Base-by-base conservation (phyloP, 2,113 vertebrate genomes). In the Oenanthe oenanthe region DNA sequence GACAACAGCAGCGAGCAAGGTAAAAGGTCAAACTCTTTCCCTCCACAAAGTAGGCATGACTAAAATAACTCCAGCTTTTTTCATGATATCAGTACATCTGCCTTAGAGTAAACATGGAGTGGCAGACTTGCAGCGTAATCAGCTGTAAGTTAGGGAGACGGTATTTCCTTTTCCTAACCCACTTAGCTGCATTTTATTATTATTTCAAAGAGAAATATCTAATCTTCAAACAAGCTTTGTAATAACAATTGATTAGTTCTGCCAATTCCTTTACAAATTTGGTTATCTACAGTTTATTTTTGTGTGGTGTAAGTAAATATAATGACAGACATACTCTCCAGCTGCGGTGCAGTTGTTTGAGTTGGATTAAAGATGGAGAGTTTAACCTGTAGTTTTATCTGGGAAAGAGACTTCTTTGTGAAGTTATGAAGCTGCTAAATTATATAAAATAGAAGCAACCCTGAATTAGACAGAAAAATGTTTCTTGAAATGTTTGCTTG, bases 1-100 rank as follows among this genome's bases (percentile, higher is more conserved):
- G 99, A 99, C 98, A 99, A 99, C 99, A 99, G 99, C 99, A 99
- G 99, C 36, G 99, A 99, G 97, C 99, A 99, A 99, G 99, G 99
- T 99, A 98, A 99, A 99, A 97, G 96, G 97, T 97, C 96, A 96
- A 97, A 96, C 95, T 92, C 97, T 97, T 96, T 97, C 95, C 96
- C 95, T 93, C 95, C 50, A 77, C 94, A 95, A 96, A 98, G 97
- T 94, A 95, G 95, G 96, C 97, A 93, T 97, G 96, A 97, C 96
- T 96, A 95, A 97, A 97, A 97, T 97, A 96, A 97, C 97, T 96
- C 91, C 65, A 87, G 82, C 67, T 94, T 98, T 95, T 98, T 97
- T 97, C 96, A 66, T 95, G 91, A 71, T 97, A 96, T 97, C 94
- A 88, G 95, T 96, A 85, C 96, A 91, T 97, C 94, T 97, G 93